These are phyloP conservation scores for Mamestra brassicae DNA, from an alignment of 2,888 invertebrate genomes.

Conservation along the genomic window DNA sequence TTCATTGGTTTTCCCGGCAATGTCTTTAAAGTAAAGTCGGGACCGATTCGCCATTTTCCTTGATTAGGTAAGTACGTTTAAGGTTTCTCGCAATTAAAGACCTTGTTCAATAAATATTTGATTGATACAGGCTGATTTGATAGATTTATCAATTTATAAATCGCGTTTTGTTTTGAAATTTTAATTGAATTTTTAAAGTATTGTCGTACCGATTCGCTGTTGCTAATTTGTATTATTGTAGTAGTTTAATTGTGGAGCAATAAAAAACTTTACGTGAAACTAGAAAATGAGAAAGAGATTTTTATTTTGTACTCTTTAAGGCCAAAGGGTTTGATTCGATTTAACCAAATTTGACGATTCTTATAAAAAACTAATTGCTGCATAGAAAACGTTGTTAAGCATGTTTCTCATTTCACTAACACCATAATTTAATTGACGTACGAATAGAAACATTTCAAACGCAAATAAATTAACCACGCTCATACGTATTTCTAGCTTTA, in stretches of 20 bases:
- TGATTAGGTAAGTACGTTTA: neutral
- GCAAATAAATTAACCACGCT: constrained; percentile 27
- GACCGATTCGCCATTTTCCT: no score
- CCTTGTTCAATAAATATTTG: neutral
- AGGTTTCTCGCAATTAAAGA: neutral
- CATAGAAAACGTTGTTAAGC: neutral
- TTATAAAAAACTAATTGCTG: neutral
- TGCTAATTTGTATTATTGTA: neutral
- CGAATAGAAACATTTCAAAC: constrained; percentile 1
- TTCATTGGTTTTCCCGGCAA: neutral
- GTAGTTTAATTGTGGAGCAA: neutral
- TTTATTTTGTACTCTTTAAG: neutral
- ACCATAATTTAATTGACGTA: constrained; percentile 27
- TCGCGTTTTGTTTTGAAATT: no score
- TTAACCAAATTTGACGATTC: neutral
- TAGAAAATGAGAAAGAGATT: neutral
- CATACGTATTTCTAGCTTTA: constrained; percentile 22
- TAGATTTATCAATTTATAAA: neutral
- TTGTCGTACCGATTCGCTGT: neutral
- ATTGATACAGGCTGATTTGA: neutral
- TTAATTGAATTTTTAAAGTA: neutral
- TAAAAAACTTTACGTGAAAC: neutral
- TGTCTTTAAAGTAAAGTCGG: neutral
- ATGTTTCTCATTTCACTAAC: constrained; percentile 1
- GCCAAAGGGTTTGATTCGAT: no score